Base-by-base conservation (phyloP, 2,888 invertebrate species). In the Agrilus mali region DNA sequence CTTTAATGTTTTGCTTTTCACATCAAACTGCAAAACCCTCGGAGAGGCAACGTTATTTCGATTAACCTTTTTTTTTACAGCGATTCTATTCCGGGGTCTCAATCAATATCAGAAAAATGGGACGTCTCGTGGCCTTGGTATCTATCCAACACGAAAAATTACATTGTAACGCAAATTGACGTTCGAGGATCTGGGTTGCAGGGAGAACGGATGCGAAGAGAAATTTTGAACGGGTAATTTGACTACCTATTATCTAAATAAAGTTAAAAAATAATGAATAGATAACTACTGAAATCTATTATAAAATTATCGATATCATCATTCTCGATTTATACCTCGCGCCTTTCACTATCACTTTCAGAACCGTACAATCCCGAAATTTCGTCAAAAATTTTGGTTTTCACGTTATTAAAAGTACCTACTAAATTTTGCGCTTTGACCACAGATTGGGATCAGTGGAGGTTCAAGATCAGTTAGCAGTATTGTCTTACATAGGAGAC, bases 121-220 rank as follows among this genome's bases (percentile, higher is more conserved):
- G 71, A 75, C 33, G 71, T 88, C 0, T 81, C 81, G 45, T 92
- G 89, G 86, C 80, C 84, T 41, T 84, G 87, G 72, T 92, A 89
- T 66, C 68, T 94, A 42, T 78, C 86, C 3, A 83, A 86, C 40
- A 79, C 82, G 13, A 75, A 84, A 50, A 85, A 86, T 61, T 86
- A 87, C 60, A 83, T 93, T 49, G 85, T 89, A 27, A 92, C 87
- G 0, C 80, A 84, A 63, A 86, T 93, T 41, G 94, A 95, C 66
- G 93, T 86, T 0, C 71, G 93, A 32, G 94, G 94, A 6, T 82
- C 88, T 2, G 87, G 86, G 0, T 86, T 75, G 52, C 79, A 89
- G 66, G 92, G 93, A 1, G 86, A 87, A 58, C 70, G 77, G 41
- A 64, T 83, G 48, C 67, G 81, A 50, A 78, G 81, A 10, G 80